These are phyloP conservation scores for Sciurus niger DNA, from an alignment of 2,113 vertebrate species.

Conservation along the genomic window DNA sequence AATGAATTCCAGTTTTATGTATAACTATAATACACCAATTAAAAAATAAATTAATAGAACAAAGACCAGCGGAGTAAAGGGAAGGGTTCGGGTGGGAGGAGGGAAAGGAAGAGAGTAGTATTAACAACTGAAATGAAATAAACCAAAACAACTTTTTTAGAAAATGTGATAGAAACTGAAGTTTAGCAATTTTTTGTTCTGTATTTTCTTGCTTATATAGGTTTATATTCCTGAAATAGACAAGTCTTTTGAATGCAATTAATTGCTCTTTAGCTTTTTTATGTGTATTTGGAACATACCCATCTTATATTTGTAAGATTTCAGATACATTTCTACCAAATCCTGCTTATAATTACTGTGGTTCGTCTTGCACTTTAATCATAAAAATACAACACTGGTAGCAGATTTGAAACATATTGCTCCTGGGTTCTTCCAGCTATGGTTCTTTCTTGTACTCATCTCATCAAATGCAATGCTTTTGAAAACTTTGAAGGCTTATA, in stretches of 20 bases:
- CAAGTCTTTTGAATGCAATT: not conserved
- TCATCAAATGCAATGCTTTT: constrained; percentile 30
- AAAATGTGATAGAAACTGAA: constrained; percentile 44
- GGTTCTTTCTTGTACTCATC: not conserved
- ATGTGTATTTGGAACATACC: not conserved
- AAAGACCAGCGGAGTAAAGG: no score
- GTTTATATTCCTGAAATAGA: not conserved
- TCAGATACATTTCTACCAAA: not conserved
- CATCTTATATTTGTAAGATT: constrained; percentile 25
- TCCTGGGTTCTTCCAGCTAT: not conserved
- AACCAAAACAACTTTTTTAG: not conserved
- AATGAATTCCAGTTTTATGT: no score
- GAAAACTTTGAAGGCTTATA: not conserved
- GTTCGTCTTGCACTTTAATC: not conserved
- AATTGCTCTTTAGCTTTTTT: not conserved
- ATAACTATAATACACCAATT: no score
- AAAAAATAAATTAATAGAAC: no score
- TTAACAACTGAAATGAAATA: no score
- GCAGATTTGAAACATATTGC: constrained; percentile 15
- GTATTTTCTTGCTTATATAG: not conserved
- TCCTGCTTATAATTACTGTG: constrained; percentile 18
- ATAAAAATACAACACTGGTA: not conserved
- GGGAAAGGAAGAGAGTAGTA: no score
- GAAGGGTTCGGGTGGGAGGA: no score
- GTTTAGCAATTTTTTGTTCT: not conserved